Base-by-base conservation (phyloP, 2,113 vertebrate species). In the Gnathonemus echidnorhynchus region DNA sequence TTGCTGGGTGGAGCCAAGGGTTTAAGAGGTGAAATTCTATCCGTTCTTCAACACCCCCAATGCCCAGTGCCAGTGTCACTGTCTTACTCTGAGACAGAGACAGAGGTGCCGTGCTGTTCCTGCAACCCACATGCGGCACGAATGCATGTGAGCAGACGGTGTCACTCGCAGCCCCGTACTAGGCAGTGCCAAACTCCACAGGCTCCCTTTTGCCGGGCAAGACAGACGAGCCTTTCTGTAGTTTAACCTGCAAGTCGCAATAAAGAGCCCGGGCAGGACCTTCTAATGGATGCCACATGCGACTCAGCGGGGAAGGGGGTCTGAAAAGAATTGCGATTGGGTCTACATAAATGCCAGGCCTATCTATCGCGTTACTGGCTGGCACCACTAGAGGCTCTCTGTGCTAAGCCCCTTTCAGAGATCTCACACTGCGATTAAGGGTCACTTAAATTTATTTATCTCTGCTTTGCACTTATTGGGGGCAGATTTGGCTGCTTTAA, bases 381-480 rank as follows among this genome's bases (percentile, higher is more conserved):
- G 27, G 39, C 77, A 62, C 89, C 89, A 85, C 52, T 62, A 86
- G 89, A 62, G 89, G 80, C 24, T n/a, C 39, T 58, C 80, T 5
- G 11, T 17, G 39, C 35, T 62, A 58, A 89, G 35, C 89, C 3
- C 27, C 77, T 62, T 85, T 89, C 52, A 84, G 48, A 62, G 52
- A 62, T 62, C 52, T 52, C 52, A 48, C 35, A 45, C 52, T 39
- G 52, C 13, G 80, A 85, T 85, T 86, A 89, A 31, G 89, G 89
- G 50, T 89, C 77, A 84, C 31, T 83, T 89, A 53, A 89, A 89
- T 89, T 89, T 89, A 89, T 89, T 86, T 89, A 89, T 86, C 80
- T 86, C 77, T 46, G 42, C 35, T 89, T 86, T 62, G 6, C n/a
- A 48, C 52, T 89, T 84, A 85, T 86, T 89, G 84, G 58, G 58